Percentiles rank a stretch among this genome's conserved stretches.
Conservation (phyloP, 2,888 invertebrate species). For the Drosophila mulleri region DNA sequence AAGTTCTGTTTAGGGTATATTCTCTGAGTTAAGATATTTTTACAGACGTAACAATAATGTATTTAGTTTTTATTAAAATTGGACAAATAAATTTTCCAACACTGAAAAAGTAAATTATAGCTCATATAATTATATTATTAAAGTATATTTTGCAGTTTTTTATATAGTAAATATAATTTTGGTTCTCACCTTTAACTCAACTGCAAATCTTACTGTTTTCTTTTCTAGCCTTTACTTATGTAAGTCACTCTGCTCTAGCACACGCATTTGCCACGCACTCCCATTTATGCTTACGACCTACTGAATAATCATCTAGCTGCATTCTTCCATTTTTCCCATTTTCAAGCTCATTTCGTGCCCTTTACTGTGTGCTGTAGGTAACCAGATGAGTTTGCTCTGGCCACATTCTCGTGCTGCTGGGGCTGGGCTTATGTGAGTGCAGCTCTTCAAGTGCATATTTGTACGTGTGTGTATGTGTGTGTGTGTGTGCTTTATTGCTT, state of each 20-base stretch:
- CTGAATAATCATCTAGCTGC: not conserved
- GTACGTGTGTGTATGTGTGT: not conserved
- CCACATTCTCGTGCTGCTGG: slow-evolving; percentile 17
- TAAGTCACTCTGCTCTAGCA: not conserved
- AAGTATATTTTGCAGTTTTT: too few species aligned
- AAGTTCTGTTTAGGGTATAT: too few species aligned
- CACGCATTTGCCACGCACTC: not conserved
- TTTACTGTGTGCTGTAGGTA: not conserved
- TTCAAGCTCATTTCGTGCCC: slow-evolving; percentile 15
- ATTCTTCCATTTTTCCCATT: not conserved
- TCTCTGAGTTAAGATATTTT: too few species aligned
- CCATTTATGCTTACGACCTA: not conserved
- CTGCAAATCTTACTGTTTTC: not conserved
- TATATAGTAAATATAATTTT: too few species aligned
- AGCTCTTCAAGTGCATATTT: slow-evolving; percentile 4
- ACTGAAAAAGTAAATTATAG: too few species aligned
- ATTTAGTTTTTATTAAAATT: too few species aligned
- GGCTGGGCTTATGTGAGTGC: slow-evolving; percentile 9
- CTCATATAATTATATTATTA: too few species aligned
- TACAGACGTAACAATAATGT: too few species aligned
- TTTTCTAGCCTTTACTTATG: not conserved
- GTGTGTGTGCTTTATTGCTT: slow-evolving; percentile 63
- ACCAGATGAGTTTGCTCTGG: not conserved
- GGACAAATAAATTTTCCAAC: too few species aligned
- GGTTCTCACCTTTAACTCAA: too few species aligned